These are phyloP conservation scores for Triplophysa tibetana DNA, from an alignment of 2,113 vertebrate species.

Conservation along the genomic window DNA sequence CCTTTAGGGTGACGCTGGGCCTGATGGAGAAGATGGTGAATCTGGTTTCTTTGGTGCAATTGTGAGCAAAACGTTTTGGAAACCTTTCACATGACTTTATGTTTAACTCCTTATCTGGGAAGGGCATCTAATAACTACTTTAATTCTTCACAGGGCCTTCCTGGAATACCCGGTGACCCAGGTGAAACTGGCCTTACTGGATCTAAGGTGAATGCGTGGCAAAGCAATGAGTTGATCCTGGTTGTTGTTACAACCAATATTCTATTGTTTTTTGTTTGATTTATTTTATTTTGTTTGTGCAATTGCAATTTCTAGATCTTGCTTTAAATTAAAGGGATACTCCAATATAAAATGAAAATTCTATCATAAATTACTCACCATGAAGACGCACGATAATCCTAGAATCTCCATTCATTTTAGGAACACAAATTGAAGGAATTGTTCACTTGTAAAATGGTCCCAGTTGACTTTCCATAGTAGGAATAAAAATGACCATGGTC, in stretches of 20 bases:
- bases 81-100: neutral
- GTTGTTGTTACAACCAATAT: neutral
- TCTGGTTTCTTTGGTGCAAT: constrained; percentile 73
- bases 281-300: too few species aligned
- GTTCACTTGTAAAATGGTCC: too few species aligned
- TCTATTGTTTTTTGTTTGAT: too few species aligned
- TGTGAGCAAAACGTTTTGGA: constrained; percentile 58
- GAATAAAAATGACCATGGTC: too few species aligned
- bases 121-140: neutral
- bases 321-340: too few species aligned
- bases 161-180: constrained; percentile 69
- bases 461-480: too few species aligned
- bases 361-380: too few species aligned
- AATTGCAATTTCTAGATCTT: neutral
- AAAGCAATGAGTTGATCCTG: neutral
- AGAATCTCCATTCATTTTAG: too few species aligned
- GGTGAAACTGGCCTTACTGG: constrained; percentile 58
- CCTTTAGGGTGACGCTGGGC: constrained; percentile 67
- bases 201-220: constrained; percentile 63
- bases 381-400: too few species aligned
- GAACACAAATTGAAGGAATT: too few species aligned
- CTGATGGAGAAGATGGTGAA: constrained; percentile 71
- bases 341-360: too few species aligned
- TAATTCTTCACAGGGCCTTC: constrained; percentile 60
- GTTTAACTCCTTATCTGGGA: neutral